Conservation (phyloP, 2,113 vertebrate species). For the Catharus fuscescens region DNA sequence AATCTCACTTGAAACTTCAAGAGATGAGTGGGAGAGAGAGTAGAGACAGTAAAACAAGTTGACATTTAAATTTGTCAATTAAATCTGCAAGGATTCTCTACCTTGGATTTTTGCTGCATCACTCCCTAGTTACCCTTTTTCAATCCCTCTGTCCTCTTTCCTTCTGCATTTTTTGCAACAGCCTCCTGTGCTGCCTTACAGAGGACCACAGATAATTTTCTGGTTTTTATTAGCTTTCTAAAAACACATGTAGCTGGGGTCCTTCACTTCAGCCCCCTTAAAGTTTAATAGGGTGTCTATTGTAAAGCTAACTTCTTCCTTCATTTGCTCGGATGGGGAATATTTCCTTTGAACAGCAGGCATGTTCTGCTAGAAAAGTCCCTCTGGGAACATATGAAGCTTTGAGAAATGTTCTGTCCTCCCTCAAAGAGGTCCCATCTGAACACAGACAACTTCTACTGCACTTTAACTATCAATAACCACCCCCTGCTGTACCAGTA, state of each 20-base stretch:
- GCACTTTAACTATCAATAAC: conserved; percentile 51
- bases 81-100: not conserved
- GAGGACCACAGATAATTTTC: conserved; percentile 29
- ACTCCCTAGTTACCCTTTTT: not conserved
- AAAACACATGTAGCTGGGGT: conserved; percentile 41
- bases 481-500: not conserved
- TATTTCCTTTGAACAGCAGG: conserved; percentile 67
- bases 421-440: conserved; percentile 52
- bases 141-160: not conserved
- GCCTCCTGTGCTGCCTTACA: not conserved
- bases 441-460: conserved; percentile 34
- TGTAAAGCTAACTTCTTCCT: conserved; percentile 47
- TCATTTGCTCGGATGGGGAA: conserved; percentile 36
- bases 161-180: conserved; percentile 12
- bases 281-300: conserved; percentile 59
- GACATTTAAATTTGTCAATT: conserved; percentile 36
- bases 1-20: not conserved
- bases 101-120: conserved; percentile 44
- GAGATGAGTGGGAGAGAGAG: not conserved
- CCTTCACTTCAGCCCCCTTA: conserved; percentile 37
- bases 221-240: conserved; percentile 44
- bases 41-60: not conserved
- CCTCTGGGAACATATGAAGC: conserved; percentile 60
- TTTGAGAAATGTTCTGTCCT: conserved; percentile 65
- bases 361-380: conserved; percentile 47